Conservation (phyloP, 2,797 vertebrate genomes). For the Scomberomorus guttatus region DNA sequence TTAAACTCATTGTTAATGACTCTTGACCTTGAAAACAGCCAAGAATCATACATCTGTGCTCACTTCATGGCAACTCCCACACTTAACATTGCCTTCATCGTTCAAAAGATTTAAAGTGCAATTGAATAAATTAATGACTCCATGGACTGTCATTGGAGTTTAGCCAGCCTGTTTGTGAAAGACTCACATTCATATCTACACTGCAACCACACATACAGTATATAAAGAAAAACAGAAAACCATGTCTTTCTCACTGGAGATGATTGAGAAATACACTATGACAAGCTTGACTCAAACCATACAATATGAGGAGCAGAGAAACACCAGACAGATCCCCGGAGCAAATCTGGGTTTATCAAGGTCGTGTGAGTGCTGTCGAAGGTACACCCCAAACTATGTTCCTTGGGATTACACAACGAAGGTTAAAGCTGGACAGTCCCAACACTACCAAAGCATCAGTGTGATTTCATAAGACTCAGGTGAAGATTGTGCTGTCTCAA, state of each 20-base stretch:
- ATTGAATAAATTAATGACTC: conserved; percentile 49
- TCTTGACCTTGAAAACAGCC: conserved; percentile 21
- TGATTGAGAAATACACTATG: conserved; percentile 34
- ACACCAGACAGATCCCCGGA: conserved; percentile 12
- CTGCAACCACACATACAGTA: background rate
- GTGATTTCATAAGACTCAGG: conserved; percentile 31
- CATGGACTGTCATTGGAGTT: background rate
- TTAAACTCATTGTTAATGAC: conserved; percentile 32
- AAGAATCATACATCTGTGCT: conserved; percentile 18
- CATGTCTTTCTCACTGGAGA: conserved; percentile 11
- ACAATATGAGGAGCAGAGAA: conserved; percentile 16
- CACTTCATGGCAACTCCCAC: conserved; percentile 25
- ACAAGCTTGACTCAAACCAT: conserved; percentile 44
- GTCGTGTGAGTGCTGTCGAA: conserved; percentile 39
- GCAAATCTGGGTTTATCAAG: conserved; percentile 39
- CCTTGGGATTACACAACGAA: conserved; percentile 12
- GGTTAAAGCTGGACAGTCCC: conserved; percentile 16
- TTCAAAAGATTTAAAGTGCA: conserved; percentile 36
- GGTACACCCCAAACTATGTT: background rate
- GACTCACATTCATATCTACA: background rate
- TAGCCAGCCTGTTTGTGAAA: conserved; percentile 16
- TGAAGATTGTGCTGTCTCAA: conserved; percentile 35
- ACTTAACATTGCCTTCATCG: background rate
- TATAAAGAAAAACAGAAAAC: conserved; percentile 7
- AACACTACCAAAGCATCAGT: background rate